Evolutionary conservation across 2,797 vertebrate species (phyloP), one percentile per base, ranked within the genome.

Genomic region (Micropoecilia bifurca): DNA sequence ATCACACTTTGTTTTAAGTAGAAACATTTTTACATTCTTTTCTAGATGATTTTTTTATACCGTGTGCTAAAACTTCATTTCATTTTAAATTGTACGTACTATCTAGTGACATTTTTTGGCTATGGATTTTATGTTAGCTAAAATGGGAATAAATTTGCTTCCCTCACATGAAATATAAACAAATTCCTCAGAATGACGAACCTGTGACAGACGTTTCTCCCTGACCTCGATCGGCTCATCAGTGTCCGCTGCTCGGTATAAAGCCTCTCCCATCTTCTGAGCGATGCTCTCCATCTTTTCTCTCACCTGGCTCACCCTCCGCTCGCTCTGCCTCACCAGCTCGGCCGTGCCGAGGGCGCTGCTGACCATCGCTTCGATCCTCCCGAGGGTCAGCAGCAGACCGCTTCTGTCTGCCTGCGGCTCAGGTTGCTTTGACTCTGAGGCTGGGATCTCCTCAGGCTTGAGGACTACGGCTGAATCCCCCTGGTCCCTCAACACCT

Each of bases 341-440:
- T 93, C 69, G 0, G 94, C 84, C 0, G 82, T 85, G 78, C 87
- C 81, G 85, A 94, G 72, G 8, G 94, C 94, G 2, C 77, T 82
- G 45, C 36, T 88, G 79, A 94, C 90, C 87, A 93, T 89, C 0
- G 78, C 86, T 81, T 95, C 92, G 88, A 94, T 92, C 84, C 83
- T 92, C 25, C 74, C 89, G 39, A 92, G 83, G 28, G 90, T 89
- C 6, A 79, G 80, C 83, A 95, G 87, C 12, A 96, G 88, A 55
- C 84, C 75, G 33, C 92, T 87, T 10, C 88, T 3, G 0, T 82
- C 91, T n/a, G 75, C 82, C 73, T 48, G 77, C 20, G 73, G 71
- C 53, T 85, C 83, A n/a, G 72, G 48, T 61, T 83, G 80, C 66
- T 81, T 80, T 75, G 83, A 55, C 80, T 82, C 77, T 69, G 84